Percentiles rank a stretch among this genome's conserved stretches.
These are phyloP conservation scores for Drosophila aldrichi DNA, from an alignment of 2,888 invertebrate genomes.

Conservation along the genomic window DNA sequence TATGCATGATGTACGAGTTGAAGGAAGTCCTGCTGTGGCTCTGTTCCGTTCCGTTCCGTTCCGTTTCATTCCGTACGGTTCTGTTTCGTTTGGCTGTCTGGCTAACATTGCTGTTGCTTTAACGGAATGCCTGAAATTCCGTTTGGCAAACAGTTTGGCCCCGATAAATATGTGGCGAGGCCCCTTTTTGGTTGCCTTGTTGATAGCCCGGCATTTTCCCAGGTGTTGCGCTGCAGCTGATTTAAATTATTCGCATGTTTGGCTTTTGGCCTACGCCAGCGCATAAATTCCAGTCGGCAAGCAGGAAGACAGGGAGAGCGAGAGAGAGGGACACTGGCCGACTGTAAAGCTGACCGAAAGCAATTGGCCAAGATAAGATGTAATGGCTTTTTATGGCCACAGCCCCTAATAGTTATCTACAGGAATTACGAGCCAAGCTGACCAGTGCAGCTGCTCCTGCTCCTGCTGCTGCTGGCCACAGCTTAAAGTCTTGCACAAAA, in stretches of 20 bases:
- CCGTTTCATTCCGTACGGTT: neutral
- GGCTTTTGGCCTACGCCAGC: constrained; percentile 48
- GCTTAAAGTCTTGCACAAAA: constrained; percentile 44
- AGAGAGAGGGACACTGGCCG: neutral
- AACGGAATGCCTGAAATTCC: constrained; percentile 60
- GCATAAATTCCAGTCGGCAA: constrained; percentile 61
- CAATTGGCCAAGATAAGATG: constrained; percentile 77
- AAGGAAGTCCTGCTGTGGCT: constrained; percentile 10
- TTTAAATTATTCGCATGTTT: constrained; percentile 77
- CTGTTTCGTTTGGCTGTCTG: constrained; percentile 12
- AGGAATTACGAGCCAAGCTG: constrained; percentile 58
- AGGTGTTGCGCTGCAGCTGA: constrained; percentile 68
- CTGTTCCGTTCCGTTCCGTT: neutral
- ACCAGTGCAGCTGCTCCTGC: constrained; percentile 9
- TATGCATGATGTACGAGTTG: constrained; percentile 64
- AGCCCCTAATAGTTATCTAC: constrained; percentile 61
- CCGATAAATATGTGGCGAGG: constrained; percentile 6
- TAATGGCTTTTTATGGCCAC: constrained; percentile 68
- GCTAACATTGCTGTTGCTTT: constrained; percentile 37
- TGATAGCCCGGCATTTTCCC: constrained; percentile 61
- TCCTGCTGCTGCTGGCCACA: constrained; percentile 19
- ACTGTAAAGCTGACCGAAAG: constrained; percentile 57
- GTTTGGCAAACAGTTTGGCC: constrained; percentile 41
- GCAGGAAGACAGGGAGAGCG: neutral
- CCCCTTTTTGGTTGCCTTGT: constrained; percentile 18